These are phyloP conservation scores for Melanostoma scalare DNA, from an alignment of 2,888 invertebrate species.

Conservation along the genomic window DNA sequence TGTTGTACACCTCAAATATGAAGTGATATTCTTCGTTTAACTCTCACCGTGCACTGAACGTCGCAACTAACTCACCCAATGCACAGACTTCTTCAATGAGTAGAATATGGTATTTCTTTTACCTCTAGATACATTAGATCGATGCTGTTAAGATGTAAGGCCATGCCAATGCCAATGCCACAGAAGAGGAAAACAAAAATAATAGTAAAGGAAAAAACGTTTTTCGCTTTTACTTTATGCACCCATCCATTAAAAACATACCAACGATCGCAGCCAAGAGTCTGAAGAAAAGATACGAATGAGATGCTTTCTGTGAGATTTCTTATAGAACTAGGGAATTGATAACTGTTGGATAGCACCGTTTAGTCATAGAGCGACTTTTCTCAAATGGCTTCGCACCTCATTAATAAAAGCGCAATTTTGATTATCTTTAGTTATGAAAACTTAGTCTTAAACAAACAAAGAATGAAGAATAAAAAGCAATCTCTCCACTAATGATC, in stretches of 20 bases:
- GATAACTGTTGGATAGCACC: too few species aligned
- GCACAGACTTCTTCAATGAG: conserved; percentile 38
- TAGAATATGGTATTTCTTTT: conserved; percentile 45
- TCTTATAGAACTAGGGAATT: too few species aligned
- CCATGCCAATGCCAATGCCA: not conserved
- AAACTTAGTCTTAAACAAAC: too few species aligned
- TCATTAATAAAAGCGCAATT: too few species aligned
- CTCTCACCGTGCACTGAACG: conserved; percentile 78
- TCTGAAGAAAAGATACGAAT: too few species aligned
- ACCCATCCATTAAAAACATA: conserved; percentile 41
- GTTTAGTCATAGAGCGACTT: too few species aligned
- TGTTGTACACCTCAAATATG: not conserved
- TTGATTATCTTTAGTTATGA: too few species aligned
- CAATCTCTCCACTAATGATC: too few species aligned
- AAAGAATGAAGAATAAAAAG: too few species aligned
- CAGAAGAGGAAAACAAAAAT: conserved; percentile 48
- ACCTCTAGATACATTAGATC: conserved; percentile 53
- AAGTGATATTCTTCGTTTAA: conserved; percentile 76
- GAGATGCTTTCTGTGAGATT: too few species aligned
- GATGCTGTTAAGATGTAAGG: conserved; percentile 46
- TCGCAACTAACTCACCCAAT: conserved; percentile 36
- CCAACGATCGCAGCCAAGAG: not conserved
- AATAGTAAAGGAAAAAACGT: conserved; percentile 11
- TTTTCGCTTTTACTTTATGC: conserved; percentile 61
- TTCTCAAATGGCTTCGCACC: too few species aligned